phyloP scores from a whole-genome alignment of 2,888 invertebrate genomes.

The Caenorhabditis afra region DNA sequence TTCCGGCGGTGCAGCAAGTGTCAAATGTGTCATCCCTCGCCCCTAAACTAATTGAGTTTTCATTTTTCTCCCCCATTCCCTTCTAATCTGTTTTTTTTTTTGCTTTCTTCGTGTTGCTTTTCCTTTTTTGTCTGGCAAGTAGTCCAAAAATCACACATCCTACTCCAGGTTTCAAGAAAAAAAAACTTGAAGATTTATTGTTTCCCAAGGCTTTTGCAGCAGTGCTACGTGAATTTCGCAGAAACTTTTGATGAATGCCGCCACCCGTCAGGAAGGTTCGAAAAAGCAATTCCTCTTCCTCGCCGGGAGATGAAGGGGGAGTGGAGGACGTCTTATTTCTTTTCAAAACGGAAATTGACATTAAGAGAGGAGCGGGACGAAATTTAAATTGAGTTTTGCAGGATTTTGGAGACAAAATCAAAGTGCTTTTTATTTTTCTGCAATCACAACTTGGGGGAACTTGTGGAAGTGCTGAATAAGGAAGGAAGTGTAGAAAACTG shows the following conservation, averaged over 20 bases:
- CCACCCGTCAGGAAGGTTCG: no score
- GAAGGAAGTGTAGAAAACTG: not conserved
- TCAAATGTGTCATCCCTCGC: conserved; percentile 48
- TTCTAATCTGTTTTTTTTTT: conserved; percentile 11
- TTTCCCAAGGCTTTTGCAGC: not conserved
- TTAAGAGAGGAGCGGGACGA: not conserved
- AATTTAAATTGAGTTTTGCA: not conserved
- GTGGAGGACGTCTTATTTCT: not conserved
- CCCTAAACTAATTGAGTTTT: conserved; percentile 9
- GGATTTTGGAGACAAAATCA: no score
- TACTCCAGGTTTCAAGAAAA: no score
- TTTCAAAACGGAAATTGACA: not conserved
- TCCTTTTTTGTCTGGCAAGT: not conserved
- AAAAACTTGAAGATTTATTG: not conserved
- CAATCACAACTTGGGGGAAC: not conserved
- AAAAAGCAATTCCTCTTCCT: no score
- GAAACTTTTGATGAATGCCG: not conserved
- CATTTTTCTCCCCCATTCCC: not conserved
- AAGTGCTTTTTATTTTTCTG: no score
- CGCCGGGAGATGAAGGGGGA: no score
- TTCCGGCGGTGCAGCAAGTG: conserved; percentile 15
- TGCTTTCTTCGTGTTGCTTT: not conserved
- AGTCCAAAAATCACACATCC: conserved; percentile 12
- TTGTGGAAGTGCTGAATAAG: no score
- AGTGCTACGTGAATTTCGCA: not conserved